A percentile compares a stretch with the other conserved stretches of the same genome.
These are phyloP conservation scores for Podilymbus podiceps DNA, from an alignment of 2,113 vertebrate genomes.

Conservation along the genomic window DNA sequence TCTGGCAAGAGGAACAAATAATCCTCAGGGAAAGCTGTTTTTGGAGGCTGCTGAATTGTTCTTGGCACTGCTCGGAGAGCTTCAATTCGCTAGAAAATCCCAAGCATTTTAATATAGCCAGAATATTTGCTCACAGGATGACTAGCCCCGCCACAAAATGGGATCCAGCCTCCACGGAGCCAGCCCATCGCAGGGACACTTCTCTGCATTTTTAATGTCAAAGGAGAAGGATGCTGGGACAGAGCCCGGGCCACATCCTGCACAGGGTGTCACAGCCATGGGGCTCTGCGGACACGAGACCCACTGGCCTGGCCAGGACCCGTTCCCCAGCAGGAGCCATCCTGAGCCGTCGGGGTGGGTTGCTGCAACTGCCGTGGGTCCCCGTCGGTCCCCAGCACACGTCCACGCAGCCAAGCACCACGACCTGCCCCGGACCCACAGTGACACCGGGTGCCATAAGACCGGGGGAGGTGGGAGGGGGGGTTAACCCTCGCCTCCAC, in stretches of 20 bases:
- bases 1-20: slow-evolving; percentile 4
- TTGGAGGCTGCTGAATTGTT: slow-evolving; percentile 55
- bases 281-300: not conserved
- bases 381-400: not conserved
- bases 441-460: not conserved
- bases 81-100: slow-evolving; percentile 25
- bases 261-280: accelerated
- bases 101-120: not conserved
- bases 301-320: not conserved
- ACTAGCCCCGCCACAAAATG: accelerated
- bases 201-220: accelerated
- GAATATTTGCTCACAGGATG: not conserved
- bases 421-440: not conserved
- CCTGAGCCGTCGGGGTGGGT: not conserved
- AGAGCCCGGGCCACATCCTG: not conserved
- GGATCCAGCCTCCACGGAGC: not conserved
- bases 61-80: slow-evolving; percentile 15
- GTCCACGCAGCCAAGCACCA: not conserved
- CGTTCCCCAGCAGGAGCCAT: not conserved
- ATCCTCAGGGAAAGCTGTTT: slow-evolving; percentile 41
- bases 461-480: no score
- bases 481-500: not conserved
- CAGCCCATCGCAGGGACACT: not conserved
- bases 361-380: not conserved
- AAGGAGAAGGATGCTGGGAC: not conserved